These are phyloP conservation scores for Podocnemis expansa DNA, from an alignment of 2,113 vertebrate genomes.

Conservation along the genomic window DNA sequence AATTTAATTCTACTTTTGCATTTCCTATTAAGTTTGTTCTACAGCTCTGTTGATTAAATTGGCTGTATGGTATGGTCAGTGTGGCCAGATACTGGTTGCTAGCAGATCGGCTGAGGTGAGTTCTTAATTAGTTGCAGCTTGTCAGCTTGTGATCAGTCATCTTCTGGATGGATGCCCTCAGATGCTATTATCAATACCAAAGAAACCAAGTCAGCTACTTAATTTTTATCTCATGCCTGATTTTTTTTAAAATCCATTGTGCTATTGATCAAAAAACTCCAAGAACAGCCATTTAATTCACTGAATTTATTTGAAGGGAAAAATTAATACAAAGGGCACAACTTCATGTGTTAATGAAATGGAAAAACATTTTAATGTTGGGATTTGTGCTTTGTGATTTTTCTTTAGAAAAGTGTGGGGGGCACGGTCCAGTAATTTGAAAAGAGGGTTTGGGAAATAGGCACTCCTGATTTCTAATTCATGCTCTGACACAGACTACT, in stretches of 20 bases:
- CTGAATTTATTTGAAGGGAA: background rate
- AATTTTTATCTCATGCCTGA: slow-evolving; percentile 3
- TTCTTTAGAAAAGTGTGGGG: background rate
- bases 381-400: background rate
- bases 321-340: background rate
- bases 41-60: slow-evolving; percentile 73
- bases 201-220: slow-evolving; percentile 46
- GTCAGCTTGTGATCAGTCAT: slow-evolving; percentile 63
- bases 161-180: slow-evolving; percentile 66
- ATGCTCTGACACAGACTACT: background rate
- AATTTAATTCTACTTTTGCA: background rate
- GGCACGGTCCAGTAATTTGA: background rate
- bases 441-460: background rate
- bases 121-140: slow-evolving; percentile 76
- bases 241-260: background rate
- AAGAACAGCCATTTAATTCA: background rate
- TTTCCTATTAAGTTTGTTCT: background rate
- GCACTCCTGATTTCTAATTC: background rate
- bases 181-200: slow-evolving; percentile 75
- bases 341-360: background rate
- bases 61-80: slow-evolving; percentile 76
- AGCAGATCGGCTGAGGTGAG: slow-evolving; percentile 76
- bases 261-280: background rate
- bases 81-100: slow-evolving; percentile 62
- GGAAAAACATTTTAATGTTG: background rate